Evolutionary conservation across 2,113 vertebrate species (phyloP), one percentile per base, ranked within the genome.

Genomic region (Sylvietta virens): DNA sequence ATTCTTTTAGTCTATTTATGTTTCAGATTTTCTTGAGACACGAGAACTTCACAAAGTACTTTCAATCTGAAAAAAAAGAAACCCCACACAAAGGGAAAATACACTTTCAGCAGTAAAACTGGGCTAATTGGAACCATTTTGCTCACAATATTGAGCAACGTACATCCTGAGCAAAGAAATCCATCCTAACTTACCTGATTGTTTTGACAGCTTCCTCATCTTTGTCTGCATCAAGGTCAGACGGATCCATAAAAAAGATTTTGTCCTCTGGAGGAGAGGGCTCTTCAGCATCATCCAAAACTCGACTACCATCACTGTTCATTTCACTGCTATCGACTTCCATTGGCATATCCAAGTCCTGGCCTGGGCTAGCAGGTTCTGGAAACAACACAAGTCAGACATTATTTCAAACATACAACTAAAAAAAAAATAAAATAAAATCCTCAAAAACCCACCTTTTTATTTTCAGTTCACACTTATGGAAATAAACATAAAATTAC

Each of bases 261-360:
- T 99, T 99, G 95, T 99, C 99, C 54, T 99, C 99, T 45, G 99
- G 98, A n/a, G 98, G 99, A 83, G 99, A 99, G 7, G 98, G 98
- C 80, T 99, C 99, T 93, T 99, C 99, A 23, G 97, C 94, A 97
- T 99, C 99, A 54, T 99, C 99, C 85, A 99, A 97, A 79, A 98
- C 97, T 82, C 99, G 97, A 86, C 98, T 97, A 37, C 98, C 97
- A 31, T 99, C 99, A 73, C 98, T 98, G 83, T 98, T 98, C 96
- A 99, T 97, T 79, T 99, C 99, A 62, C 97, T 98, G 78, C 97
- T 99, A 96, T 99, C 99, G 79, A 99, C 99, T 92, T 99, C 99
- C 99, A 99, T 99, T n/a, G 99, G 98, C 56, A 98, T 98, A 95
- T 99, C 99, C 27, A 98, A 98, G 96, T 99, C 99, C 62, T 98